Evolutionary conservation across 2,888 invertebrate species (phyloP).

Genomic region (Campoplex capitator): DNA sequence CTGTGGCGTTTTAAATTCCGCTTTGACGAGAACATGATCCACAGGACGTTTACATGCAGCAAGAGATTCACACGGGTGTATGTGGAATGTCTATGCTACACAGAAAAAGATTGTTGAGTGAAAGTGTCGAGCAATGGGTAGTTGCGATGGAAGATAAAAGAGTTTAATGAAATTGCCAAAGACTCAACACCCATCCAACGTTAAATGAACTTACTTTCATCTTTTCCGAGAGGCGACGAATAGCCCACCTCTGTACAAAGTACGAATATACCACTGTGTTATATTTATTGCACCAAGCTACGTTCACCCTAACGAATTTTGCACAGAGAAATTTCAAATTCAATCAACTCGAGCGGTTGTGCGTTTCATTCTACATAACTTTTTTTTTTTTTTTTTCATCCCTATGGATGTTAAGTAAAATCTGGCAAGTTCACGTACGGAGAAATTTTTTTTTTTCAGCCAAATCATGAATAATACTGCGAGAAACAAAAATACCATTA

Average conservation of each 20-base stretch:
- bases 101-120: not conserved
- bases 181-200: slow-evolving; percentile 37
- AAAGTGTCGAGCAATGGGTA: slow-evolving; percentile 26
- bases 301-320: slow-evolving; percentile 50
- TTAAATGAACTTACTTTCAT: slow-evolving; percentile 66
- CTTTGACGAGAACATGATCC: slow-evolving; percentile 20
- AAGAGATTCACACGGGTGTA: not conserved
- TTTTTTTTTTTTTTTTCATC: not conserved
- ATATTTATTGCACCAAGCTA: slow-evolving; percentile 56
- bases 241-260: slow-evolving; percentile 8
- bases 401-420: not conserved
- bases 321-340: slow-evolving; percentile 29
- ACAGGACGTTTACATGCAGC: slow-evolving; percentile 13
- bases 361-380: not conserved
- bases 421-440: not conserved
- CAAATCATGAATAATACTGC: not conserved
- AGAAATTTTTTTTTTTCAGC: not conserved
- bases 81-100: not conserved
- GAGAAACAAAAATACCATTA: not conserved
- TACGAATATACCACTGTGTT: slow-evolving; percentile 45
- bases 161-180: slow-evolving; percentile 65
- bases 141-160: slow-evolving; percentile 56
- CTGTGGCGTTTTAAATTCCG: slow-evolving; percentile 31
- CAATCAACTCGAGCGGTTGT: slow-evolving; percentile 14
- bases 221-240: slow-evolving; percentile 31